Conservation (phyloP, 1,140 invertebrate genomes). For the Zaprionus inermis region DNA sequence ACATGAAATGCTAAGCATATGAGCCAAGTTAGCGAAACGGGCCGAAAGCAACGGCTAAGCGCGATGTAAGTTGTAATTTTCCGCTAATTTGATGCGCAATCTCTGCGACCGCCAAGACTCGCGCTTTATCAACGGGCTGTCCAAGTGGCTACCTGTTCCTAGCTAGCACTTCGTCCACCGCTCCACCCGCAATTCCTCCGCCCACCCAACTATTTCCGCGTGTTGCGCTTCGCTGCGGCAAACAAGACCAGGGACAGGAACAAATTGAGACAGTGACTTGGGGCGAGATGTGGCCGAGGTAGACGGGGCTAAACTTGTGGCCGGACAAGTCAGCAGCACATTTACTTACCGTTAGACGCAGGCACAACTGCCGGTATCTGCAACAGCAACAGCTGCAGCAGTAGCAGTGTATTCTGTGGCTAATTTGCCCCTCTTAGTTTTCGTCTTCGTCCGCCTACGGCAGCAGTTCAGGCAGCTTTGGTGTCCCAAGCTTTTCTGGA, state of each 20-base stretch:
- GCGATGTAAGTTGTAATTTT: slow-evolving; percentile 69
- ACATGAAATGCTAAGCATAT: slow-evolving; percentile 37
- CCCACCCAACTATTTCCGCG: slow-evolving; percentile 52
- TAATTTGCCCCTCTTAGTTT: neutral
- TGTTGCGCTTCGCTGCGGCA: slow-evolving; percentile 61
- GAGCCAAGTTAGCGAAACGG: slow-evolving; percentile 30
- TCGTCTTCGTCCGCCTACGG: neutral
- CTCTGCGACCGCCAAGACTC: slow-evolving; percentile 36
- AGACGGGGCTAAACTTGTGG: neutral
- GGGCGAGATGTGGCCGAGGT: no score
- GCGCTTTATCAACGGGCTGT: slow-evolving; percentile 12
- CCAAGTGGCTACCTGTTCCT: slow-evolving; percentile 17
- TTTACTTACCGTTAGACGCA: slow-evolving; percentile 41
- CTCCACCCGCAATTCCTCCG: slow-evolving; percentile 1
- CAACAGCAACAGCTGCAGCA: neutral
- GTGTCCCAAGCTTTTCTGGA: neutral
- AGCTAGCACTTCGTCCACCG: neutral
- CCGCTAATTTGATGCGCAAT: slow-evolving; percentile 75
- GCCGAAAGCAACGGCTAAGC: slow-evolving; percentile 41
- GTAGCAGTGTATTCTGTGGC: neutral
- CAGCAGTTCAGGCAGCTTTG: neutral
- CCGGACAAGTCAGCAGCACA: slow-evolving; percentile 20
- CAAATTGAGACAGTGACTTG: neutral
- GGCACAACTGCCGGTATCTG: neutral
- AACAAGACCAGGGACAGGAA: slow-evolving; percentile 25